Conservation (phyloP, 2,888 invertebrate genomes). For the Eilema griseolum region DNA sequence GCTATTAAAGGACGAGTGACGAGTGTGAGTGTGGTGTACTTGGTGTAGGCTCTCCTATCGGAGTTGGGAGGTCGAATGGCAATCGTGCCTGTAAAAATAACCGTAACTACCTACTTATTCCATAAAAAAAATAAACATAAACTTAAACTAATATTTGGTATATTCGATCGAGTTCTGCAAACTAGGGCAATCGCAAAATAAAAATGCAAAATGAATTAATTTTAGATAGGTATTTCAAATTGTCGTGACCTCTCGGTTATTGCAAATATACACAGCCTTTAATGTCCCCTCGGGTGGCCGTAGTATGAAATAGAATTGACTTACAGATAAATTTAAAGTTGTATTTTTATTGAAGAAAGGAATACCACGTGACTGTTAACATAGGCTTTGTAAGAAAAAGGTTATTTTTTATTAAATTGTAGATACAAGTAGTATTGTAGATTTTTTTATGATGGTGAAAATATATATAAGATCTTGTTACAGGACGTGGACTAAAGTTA, state of each 20-base stretch:
- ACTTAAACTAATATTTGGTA: conserved; percentile 1
- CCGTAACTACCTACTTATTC: neutral
- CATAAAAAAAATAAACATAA: no score
- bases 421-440: neutral
- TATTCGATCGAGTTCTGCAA: conserved; percentile 24
- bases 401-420: neutral
- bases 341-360: conserved; percentile 5
- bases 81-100: no score
- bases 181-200: conserved; percentile 9
- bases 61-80: no score
- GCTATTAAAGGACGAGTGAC: no score
- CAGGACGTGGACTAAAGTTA: neutral
- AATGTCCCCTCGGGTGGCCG: conserved; percentile 44
- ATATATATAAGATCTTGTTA: neutral
- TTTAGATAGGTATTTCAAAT: neutral
- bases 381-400: neutral
- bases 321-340: conserved; percentile 5
- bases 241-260: conserved; percentile 32
- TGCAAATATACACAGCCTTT: conserved; percentile 36
- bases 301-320: conserved; percentile 2
- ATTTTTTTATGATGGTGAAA: neutral
- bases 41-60: no score
- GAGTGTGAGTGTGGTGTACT: no score
- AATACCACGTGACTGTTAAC: neutral
- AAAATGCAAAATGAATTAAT: conserved; percentile 14